Evolutionary conservation across 2,113 vertebrate species (phyloP).

Genomic region (Merops nubicus): DNA sequence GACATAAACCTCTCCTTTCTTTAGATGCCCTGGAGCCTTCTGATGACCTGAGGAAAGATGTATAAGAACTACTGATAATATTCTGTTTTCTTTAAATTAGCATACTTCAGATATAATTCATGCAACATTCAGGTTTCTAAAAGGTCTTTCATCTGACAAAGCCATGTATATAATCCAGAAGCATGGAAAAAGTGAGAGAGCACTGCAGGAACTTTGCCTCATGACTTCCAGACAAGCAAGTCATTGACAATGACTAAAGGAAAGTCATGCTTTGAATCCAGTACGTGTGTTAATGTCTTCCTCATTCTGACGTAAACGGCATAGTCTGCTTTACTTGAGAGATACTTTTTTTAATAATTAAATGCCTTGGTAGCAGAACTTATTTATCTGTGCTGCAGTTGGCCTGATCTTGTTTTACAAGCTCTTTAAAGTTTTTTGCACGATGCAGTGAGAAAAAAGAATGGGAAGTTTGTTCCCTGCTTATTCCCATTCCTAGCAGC

Average conservation of each 20-base stretch:
- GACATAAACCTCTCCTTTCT: background rate
- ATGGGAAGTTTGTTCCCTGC: background rate
- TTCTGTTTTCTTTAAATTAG: background rate
- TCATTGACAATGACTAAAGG: constrained; percentile 43
- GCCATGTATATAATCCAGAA: background rate
- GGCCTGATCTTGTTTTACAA: background rate
- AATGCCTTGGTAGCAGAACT: background rate
- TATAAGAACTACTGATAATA: background rate
- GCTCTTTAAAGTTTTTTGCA: background rate
- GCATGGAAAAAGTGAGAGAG: background rate
- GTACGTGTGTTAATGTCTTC: background rate
- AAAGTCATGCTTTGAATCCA: background rate
- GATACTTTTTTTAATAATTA: background rate
- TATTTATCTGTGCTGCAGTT: background rate
- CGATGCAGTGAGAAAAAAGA: background rate
- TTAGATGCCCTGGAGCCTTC: background rate
- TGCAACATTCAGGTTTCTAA: background rate
- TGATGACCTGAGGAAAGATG: background rate
- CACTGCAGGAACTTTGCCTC: constrained; percentile 19
- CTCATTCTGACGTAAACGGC: background rate
- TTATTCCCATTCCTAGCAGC: background rate
- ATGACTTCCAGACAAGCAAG: constrained; percentile 2
- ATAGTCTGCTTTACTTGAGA: background rate
- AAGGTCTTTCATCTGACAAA: background rate
- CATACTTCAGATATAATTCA: background rate